Conservation (phyloP, 2,888 invertebrate genomes). For the Corbicula japonica region DNA sequence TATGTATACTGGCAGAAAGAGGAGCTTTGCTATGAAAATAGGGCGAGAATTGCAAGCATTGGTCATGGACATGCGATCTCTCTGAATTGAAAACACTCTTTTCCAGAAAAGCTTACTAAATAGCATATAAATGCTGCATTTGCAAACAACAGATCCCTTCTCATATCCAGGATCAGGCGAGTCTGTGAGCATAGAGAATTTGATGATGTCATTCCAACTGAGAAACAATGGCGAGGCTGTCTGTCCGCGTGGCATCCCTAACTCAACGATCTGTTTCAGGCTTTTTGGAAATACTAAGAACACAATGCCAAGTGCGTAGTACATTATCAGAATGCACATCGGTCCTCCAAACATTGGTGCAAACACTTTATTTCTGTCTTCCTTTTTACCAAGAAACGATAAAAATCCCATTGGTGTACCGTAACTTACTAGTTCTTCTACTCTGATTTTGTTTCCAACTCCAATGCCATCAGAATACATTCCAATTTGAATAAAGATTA, state of each 20-base stretch:
- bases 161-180: slow-evolving; percentile 10
- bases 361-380: slow-evolving; percentile 2
- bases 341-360: slow-evolving; percentile 18
- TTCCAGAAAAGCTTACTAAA: slow-evolving; percentile 24
- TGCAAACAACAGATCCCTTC: neutral
- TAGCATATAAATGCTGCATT: slow-evolving; percentile 6
- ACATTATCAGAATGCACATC: neutral
- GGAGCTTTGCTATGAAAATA: neutral
- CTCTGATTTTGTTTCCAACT: neutral
- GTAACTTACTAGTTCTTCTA: neutral
- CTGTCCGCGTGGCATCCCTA: slow-evolving; percentile 6
- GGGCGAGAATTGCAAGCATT: neutral
- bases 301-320: slow-evolving; percentile 5
- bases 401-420: slow-evolving; percentile 15
- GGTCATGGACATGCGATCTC: neutral
- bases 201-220: slow-evolving; percentile 4
- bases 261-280: slow-evolving; percentile 19
- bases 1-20: neutral
- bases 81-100: neutral
- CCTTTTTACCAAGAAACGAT: neutral
- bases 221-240: slow-evolving; percentile 11
- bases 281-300: slow-evolving; percentile 18
- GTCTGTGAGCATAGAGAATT: neutral
- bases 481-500: neutral
- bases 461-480: slow-evolving; percentile 3